A percentile compares a stretch with the other conserved stretches of the same genome.
Conservation (phyloP, 2,888 invertebrate genomes). For the Aleiodes leptofemur region DNA sequence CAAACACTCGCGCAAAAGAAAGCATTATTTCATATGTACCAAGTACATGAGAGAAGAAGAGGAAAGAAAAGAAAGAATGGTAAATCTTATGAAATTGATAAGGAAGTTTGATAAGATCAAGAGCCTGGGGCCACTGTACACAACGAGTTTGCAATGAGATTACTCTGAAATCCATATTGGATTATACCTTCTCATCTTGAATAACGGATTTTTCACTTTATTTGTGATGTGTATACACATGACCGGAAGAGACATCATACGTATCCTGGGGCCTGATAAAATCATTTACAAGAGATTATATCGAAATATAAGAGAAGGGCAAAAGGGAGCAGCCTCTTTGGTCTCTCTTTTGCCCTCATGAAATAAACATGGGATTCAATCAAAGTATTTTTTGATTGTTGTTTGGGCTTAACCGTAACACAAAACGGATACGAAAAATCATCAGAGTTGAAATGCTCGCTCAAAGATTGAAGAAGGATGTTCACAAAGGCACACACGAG, state of each 20-base stretch:
- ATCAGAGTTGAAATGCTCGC: background rate
- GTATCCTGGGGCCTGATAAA: conserved; percentile 34
- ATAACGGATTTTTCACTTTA: conserved; percentile 27
- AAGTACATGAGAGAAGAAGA: background rate
- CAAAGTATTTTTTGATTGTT: conserved; percentile 27
- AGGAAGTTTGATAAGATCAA: conserved; percentile 49
- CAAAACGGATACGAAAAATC: conserved; percentile 19
- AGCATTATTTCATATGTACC: conserved; percentile 9
- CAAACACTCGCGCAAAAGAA: background rate
- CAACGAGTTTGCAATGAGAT: conserved; percentile 10
- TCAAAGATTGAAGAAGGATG: conserved; percentile 40
- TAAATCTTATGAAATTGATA: conserved; percentile 46
- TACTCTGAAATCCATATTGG: conserved; percentile 21
- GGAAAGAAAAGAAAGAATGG: conserved; percentile 4
- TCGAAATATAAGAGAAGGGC: background rate
- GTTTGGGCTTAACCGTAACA: conserved; percentile 1
- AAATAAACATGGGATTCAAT: conserved; percentile 43
- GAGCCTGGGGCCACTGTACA: conserved; percentile 40
- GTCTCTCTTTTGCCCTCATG: conserved; percentile 21
- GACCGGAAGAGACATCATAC: conserved; percentile 22
- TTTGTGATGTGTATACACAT: conserved; percentile 12
- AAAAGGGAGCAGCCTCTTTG: conserved; percentile 8
- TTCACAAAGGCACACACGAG: conserved; percentile 36
- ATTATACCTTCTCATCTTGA: conserved; percentile 26
- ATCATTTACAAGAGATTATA: conserved; percentile 29